Evolutionary conservation across 2,888 invertebrate species (phyloP).

Genomic region (Dugesia japonica): DNA sequence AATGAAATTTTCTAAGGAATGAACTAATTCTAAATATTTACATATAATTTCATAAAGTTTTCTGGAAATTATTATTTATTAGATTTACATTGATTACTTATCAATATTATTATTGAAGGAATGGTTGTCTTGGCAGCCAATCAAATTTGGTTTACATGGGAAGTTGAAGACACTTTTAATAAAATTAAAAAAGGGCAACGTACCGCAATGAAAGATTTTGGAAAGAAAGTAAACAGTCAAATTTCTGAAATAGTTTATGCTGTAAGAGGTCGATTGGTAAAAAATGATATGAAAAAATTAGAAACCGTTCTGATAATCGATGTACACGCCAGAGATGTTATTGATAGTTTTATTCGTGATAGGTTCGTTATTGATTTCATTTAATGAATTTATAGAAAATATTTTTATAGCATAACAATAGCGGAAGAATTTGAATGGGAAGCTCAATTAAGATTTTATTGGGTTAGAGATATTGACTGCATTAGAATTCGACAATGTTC

Average conservation of each 20-base stretch:
- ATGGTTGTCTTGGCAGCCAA: slow-evolving; percentile 35
- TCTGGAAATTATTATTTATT: no score
- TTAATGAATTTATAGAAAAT: not conserved
- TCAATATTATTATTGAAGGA: no score
- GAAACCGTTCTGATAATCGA: slow-evolving; percentile 35
- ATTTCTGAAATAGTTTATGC: slow-evolving; percentile 32
- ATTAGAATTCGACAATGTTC: slow-evolving; percentile 34
- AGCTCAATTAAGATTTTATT: slow-evolving; percentile 35
- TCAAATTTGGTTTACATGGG: slow-evolving; percentile 36
- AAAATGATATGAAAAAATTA: slow-evolving; percentile 35
- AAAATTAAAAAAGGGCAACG: slow-evolving; percentile 35
- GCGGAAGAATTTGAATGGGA: slow-evolving; percentile 35
- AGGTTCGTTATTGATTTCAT: slow-evolving; percentile 21
- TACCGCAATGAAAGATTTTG: slow-evolving; percentile 35
- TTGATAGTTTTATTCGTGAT: slow-evolving; percentile 34
- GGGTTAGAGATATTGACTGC: slow-evolving; percentile 32
- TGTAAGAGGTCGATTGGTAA: slow-evolving; percentile 20
- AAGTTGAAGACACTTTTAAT: slow-evolving; percentile 34
- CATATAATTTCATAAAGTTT: no score
- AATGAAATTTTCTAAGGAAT: no score
- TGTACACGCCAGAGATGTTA: slow-evolving; percentile 35
- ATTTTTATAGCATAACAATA: slow-evolving; percentile 22
- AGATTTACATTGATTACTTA: no score
- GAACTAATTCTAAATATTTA: no score
- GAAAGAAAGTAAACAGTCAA: slow-evolving; percentile 32